Conservation (phyloP, 2,113 vertebrate species). For the Mormyrus iriodes region DNA sequence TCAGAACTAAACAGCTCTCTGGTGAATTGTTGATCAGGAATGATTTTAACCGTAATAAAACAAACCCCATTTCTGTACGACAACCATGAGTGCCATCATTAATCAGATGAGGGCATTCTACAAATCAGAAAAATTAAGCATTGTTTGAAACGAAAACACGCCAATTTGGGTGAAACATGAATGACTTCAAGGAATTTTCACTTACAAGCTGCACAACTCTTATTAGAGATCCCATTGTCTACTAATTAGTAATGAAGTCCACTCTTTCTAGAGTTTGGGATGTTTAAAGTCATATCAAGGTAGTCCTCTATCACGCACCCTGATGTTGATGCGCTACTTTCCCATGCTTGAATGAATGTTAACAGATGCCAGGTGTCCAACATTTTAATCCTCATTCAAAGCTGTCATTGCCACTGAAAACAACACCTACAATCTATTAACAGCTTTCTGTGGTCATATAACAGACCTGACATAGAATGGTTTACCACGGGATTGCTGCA, state of each 20-base stretch:
- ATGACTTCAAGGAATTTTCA: neutral
- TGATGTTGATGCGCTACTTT: neutral
- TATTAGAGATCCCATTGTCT: neutral
- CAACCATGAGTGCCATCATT: constrained; percentile 43
- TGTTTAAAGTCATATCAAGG: neutral
- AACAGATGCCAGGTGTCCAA: neutral
- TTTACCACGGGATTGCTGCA: neutral
- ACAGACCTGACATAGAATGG: neutral
- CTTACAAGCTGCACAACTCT: neutral
- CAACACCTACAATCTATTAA: neutral
- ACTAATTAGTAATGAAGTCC: neutral
- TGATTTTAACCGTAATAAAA: constrained; percentile 33
- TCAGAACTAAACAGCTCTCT: constrained; percentile 38
- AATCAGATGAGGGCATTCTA: constrained; percentile 46
- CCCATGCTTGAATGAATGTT: neutral
- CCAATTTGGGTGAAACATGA: neutral
- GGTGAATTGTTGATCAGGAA: constrained; percentile 48
- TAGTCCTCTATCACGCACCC: neutral
- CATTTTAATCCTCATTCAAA: neutral
- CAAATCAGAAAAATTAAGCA: neutral
- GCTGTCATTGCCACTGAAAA: neutral
- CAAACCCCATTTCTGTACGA: constrained; percentile 31
- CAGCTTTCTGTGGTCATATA: neutral
- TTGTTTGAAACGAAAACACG: neutral
- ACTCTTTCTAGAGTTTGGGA: neutral